A percentile compares a stretch with the other conserved stretches of the same genome.
Conservation (phyloP, 2,888 invertebrate genomes). For the Sesia bembeciformis region DNA sequence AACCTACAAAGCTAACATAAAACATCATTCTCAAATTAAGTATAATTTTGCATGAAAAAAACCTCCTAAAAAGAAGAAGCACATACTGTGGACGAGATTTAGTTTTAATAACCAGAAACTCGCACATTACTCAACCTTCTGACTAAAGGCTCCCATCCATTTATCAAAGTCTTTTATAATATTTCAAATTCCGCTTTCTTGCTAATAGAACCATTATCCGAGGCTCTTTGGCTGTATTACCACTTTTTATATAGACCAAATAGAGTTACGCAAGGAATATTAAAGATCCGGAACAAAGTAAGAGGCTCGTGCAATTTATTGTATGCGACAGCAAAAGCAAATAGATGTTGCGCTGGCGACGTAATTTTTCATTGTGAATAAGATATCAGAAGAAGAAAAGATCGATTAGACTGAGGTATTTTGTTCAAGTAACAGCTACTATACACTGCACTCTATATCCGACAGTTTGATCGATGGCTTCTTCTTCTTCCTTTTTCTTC, state of each 20-base stretch:
- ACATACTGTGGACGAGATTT: too few species aligned
- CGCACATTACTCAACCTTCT: too few species aligned
- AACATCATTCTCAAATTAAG: too few species aligned
- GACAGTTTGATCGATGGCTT: too few species aligned
- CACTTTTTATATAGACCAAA: conserved; percentile 12
- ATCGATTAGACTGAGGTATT: not conserved
- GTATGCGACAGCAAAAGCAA: conserved; percentile 9
- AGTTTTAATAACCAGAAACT: too few species aligned
- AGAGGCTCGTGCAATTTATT: conserved; percentile 13
- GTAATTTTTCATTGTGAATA: conserved; percentile 7
- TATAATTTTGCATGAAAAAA: too few species aligned
- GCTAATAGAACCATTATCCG: not conserved
- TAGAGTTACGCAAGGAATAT: conserved; percentile 8
- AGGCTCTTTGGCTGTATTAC: conserved; percentile 6
- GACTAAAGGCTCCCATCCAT: not conserved
- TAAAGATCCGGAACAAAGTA: conserved; percentile 16
- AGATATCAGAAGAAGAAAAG: not conserved
- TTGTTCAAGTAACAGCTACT: too few species aligned
- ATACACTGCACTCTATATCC: too few species aligned
- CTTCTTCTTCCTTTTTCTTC: too few species aligned
- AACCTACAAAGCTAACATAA: too few species aligned
- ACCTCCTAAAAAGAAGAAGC: too few species aligned
- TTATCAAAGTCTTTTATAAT: not conserved
- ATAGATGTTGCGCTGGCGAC: conserved; percentile 3
- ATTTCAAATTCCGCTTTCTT: not conserved